Percentiles rank a stretch among this genome's conserved stretches.
Evolutionary conservation across 1,140 invertebrate species (phyloP).

Genomic region (Vanessa atalanta): DNA sequence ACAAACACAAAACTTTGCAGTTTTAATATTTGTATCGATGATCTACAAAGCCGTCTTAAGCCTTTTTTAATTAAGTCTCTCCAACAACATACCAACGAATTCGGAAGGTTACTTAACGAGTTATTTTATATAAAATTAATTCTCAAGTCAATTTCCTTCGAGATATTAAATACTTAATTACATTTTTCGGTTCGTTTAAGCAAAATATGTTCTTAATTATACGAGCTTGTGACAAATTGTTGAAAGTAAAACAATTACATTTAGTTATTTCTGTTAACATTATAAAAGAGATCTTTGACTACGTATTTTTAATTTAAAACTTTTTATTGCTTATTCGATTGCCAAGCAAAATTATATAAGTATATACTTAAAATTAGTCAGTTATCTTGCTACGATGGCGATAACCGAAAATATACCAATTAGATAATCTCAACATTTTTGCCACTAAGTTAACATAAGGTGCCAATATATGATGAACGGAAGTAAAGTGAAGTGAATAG

Average conservation of each 20-base stretch:
- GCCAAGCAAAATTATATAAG: no score
- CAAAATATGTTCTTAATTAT: conserved; percentile 17
- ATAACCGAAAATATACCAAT: no score
- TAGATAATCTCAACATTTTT: no score
- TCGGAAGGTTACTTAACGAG: conserved; percentile 5
- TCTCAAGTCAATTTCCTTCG: conserved; percentile 27
- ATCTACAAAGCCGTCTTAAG: background rate
- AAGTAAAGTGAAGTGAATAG: no score
- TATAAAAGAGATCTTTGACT: background rate
- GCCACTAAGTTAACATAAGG: no score
- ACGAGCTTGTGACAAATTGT: conserved; percentile 11
- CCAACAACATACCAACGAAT: background rate
- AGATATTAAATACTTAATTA: conserved; percentile 27
- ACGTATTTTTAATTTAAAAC: no score
- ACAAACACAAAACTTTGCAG: background rate
- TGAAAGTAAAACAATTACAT: conserved; percentile 8
- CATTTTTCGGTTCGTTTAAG: conserved; percentile 20
- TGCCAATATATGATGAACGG: no score
- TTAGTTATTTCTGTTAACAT: background rate
- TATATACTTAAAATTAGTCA: no score
- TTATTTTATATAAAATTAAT: conserved; percentile 33
- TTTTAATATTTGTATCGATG: background rate
- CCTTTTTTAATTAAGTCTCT: background rate
- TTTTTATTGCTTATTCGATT: no score
- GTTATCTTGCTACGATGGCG: no score